A percentile compares a stretch with the other conserved stretches of the same genome.
Conservation (phyloP, 2,888 invertebrate species). For the Drymonia ruficornis region DNA sequence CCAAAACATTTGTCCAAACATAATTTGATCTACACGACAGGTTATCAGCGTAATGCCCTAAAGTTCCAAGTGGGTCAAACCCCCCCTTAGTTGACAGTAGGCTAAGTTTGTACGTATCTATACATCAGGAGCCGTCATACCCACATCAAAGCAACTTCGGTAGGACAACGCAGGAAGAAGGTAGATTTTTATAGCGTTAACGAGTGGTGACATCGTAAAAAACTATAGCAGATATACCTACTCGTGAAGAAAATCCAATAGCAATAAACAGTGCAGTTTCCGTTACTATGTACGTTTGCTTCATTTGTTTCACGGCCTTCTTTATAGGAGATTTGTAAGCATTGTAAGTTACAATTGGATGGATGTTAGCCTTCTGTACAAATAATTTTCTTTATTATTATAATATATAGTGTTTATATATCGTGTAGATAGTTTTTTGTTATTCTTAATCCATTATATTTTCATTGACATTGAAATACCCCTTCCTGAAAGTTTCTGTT, state of each 20-base stretch:
- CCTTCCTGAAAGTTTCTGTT: too few relatives aligned
- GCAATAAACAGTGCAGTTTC: constrained; percentile 34
- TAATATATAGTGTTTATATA: too few relatives aligned
- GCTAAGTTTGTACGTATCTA: constrained; percentile 28
- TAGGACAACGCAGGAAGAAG: constrained; percentile 39
- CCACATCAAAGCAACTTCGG: constrained; percentile 60
- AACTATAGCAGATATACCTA: constrained; percentile 30
- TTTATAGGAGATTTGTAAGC: constrained; percentile 8
- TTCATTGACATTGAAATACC: too few relatives aligned
- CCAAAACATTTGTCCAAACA: not conserved
- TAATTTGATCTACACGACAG: constrained; percentile 15
- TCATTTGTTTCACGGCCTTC: not conserved
- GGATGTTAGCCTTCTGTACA: too few relatives aligned
- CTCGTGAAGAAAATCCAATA: constrained; percentile 37
- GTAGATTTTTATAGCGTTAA: constrained; percentile 37
- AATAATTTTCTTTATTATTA: too few relatives aligned
- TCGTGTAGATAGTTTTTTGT: too few relatives aligned
- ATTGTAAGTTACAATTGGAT: not conserved
- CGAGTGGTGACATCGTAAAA: constrained; percentile 36
- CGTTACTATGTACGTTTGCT: constrained; percentile 1
- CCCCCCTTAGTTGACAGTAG: constrained; percentile 20
- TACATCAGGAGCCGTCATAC: constrained; percentile 59
- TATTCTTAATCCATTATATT: too few relatives aligned
- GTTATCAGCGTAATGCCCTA: constrained; percentile 29
- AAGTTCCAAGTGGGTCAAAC: constrained; percentile 37